Evolutionary conservation across 1,140 invertebrate species (phyloP), one percentile per base, ranked within the genome.

Genomic region (Drosophila willistoni): DNA sequence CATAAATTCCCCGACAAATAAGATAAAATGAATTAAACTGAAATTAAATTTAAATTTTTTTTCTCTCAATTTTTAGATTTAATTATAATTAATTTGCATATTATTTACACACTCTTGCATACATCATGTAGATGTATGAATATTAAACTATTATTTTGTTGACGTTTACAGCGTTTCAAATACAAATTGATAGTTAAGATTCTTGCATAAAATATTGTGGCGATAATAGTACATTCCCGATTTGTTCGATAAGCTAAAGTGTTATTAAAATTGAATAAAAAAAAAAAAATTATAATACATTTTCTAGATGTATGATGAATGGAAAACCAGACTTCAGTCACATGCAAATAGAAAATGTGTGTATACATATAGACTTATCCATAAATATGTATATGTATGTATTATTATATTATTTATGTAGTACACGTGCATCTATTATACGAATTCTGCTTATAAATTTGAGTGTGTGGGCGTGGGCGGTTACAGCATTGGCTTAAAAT

Each of bases 21-120:
- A 29, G 29, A 5, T 25, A 25, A 5, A 25, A 5, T 25, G 25
- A 25, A 25, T 5, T 25, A 25, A 25, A 25, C 25, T 25, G 0
- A 29, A 29, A 29, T 7, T 1, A 0, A 29, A 6, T 29, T 7
- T 29, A 29, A 0, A 7, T 29, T 29, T 6, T 6, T 29, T 7
- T 29, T 29, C 3, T 29, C 17, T 59, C 25, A 64, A 29, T 77
- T 79, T 79, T 14, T 22, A n/a, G 54, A 36, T 71, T 75, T 71
- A 74, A 75, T 74, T 44, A 72, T 84, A 36, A 19, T 51, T 79
- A 59, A 39, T 71, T 78, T 71, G 56, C 77, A 79, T 65, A 76
- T 63, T 85, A 86, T 85, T 81, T 85, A 85, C 81, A 85, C 13
- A 62, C 73, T 68, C 71, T 68, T 63, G 29, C 29, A 29, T 29